Conservation (phyloP, 2,888 invertebrate species). For the Apamea sordens region DNA sequence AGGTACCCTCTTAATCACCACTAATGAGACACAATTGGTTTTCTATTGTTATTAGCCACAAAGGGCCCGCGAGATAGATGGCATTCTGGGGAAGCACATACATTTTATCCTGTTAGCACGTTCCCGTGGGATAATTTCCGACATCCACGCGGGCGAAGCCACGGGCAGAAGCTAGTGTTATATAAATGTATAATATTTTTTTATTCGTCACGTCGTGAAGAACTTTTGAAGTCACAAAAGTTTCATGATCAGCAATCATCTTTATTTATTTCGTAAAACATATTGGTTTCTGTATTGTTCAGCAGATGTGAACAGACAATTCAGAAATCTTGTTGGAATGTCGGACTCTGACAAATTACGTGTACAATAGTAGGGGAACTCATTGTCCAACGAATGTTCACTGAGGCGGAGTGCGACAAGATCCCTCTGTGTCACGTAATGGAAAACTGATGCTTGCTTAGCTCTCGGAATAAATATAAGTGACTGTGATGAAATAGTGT, state of each 20-base stretch:
- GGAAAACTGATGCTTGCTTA: neutral
- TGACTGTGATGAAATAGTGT: neutral
- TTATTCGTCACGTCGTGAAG: too few relatives aligned
- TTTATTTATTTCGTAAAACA: neutral
- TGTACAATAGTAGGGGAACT: neutral
- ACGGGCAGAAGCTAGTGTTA: too few relatives aligned
- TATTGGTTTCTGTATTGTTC: neutral
- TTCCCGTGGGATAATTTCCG: too few relatives aligned
- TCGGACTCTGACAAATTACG: slow-evolving; percentile 29
- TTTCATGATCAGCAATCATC: slow-evolving; percentile 1
- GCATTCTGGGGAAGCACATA: too few relatives aligned
- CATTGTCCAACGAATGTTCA: slow-evolving; percentile 7
- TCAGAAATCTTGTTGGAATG: slow-evolving; percentile 22
- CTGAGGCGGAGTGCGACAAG: neutral
- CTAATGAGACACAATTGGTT: too few relatives aligned
- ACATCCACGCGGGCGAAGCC: too few relatives aligned
- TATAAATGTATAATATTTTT: too few relatives aligned
- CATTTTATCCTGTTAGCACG: too few relatives aligned
- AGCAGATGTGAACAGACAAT: slow-evolving; percentile 11
- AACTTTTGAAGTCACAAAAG: too few relatives aligned
- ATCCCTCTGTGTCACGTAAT: neutral
- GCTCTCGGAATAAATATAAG: neutral
- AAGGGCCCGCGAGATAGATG: too few relatives aligned
- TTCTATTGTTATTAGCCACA: too few relatives aligned
- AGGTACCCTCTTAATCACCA: too few relatives aligned